Percentiles rank a stretch among this genome's conserved stretches.
phyloP scores from a whole-genome alignment of 2,888 invertebrate genomes.

The Limnephilus lunatus region DNA sequence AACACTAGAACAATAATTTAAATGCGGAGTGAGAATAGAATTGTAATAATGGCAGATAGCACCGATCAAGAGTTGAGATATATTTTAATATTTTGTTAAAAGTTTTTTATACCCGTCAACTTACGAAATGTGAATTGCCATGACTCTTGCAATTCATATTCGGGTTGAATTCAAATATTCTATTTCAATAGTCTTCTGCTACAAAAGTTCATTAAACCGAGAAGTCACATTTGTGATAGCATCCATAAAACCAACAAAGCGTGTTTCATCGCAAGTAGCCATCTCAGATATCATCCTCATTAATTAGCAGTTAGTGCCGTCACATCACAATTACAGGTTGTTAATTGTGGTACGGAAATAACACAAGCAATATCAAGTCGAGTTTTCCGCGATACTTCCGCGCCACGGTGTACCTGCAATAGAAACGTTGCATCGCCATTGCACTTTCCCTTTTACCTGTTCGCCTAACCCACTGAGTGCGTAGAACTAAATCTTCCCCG shows the following conservation, averaged over 20 bases:
- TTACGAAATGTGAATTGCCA: no score
- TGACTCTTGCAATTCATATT: neutral
- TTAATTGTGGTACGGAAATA: neutral
- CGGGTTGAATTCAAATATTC: neutral
- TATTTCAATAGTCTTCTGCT: neutral
- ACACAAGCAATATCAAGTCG: neutral
- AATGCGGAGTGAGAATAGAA: no score
- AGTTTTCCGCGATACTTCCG: slow-evolving; percentile 31
- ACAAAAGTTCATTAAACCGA: neutral
- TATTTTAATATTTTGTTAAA: no score
- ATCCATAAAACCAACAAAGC: neutral
- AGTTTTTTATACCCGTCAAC: no score
- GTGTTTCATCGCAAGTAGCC: neutral
- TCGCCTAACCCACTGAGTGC: slow-evolving; percentile 45
- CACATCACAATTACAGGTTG: neutral
- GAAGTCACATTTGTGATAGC: neutral
- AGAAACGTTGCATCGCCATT: slow-evolving; percentile 32
- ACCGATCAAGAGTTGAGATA: no score
- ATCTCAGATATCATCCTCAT: neutral
- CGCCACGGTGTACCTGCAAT: slow-evolving; percentile 37
- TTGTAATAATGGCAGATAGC: no score
- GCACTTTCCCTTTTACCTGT: slow-evolving; percentile 49
- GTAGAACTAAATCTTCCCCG: neutral
- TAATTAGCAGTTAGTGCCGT: neutral
- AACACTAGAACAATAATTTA: no score